Conservation (phyloP, 2,113 vertebrate genomes). For the Chrysochloris asiatica region DNA sequence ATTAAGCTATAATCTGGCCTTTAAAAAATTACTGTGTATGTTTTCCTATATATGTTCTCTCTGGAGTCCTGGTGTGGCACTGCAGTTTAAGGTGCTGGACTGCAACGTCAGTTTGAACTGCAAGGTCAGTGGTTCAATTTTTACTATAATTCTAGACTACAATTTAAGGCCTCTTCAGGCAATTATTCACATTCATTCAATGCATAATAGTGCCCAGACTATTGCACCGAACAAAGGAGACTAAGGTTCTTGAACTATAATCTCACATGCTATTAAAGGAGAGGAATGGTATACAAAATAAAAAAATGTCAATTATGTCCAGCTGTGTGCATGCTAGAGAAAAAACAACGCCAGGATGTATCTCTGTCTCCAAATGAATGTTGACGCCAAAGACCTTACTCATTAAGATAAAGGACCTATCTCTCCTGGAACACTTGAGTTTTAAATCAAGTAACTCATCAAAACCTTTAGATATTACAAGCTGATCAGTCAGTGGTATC, state of each 20-base stretch:
- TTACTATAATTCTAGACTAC: conserved; percentile 4
- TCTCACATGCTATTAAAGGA: not conserved
- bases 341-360: not conserved
- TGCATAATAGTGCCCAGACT: no score
- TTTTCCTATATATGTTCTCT: not conserved
- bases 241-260: not conserved
- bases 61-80: no score
- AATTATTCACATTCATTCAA: not conserved
- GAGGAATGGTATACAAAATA: not conserved
- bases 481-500: not conserved
- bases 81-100: no score
- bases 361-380: not conserved
- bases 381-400: conserved; percentile 12
- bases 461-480: not conserved
- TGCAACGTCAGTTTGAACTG: no score
- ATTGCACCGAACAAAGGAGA: not conserved
- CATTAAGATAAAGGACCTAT: not conserved
- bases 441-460: not conserved
- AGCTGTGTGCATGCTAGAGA: not conserved
- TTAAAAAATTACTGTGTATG: not conserved
- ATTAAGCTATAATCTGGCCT: not conserved
- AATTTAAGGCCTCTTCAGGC: not conserved
- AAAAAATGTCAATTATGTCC: conserved; percentile 20
- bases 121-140: no score
- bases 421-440: not conserved